phyloP scores from a whole-genome alignment of 2,797 vertebrate genomes.

The Oryzias sinensis region DNA sequence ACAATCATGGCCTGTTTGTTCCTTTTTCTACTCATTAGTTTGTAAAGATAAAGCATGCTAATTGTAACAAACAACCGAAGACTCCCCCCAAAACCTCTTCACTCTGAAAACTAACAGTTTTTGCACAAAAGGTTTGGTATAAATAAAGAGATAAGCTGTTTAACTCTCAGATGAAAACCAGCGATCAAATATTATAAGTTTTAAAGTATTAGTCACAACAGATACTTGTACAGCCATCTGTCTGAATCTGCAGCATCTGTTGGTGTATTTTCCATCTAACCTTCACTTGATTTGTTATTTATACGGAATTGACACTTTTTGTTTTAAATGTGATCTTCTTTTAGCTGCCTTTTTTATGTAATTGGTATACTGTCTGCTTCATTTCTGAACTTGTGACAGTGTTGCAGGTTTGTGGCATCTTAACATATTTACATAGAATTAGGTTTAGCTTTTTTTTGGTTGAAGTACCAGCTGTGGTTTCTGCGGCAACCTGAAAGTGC shows the following conservation, averaged over 20 bases:
- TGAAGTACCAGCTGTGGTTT: not conserved
- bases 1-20: no score
- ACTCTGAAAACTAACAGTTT: no score
- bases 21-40: no score
- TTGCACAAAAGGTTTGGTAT: no score
- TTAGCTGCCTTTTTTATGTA: slow-evolving; percentile 1
- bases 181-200: slow-evolving; percentile 37
- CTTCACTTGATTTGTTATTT: slow-evolving; percentile 2
- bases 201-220: slow-evolving; percentile 25
- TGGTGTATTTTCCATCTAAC: not conserved
- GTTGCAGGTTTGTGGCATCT: slow-evolving; percentile 5
- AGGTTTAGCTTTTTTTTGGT: slow-evolving; percentile 1
- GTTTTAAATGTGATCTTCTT: slow-evolving; percentile 10
- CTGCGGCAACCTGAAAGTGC: slow-evolving; percentile 14
- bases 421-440: slow-evolving; percentile 9
- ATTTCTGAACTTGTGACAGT: slow-evolving; percentile 2
- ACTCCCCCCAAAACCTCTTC: no score
- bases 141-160: not conserved
- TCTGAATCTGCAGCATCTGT: slow-evolving; percentile 7
- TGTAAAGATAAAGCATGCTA: no score
- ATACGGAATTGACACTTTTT: not conserved
- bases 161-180: slow-evolving; percentile 27
- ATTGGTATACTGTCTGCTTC: not conserved
- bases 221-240: slow-evolving; percentile 14
- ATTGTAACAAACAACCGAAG: no score